A percentile compares a stretch with the other conserved stretches of the same genome.
These are phyloP conservation scores for Eucriotettix oculatus DNA, from an alignment of 2,888 invertebrate species.

Conservation along the genomic window DNA sequence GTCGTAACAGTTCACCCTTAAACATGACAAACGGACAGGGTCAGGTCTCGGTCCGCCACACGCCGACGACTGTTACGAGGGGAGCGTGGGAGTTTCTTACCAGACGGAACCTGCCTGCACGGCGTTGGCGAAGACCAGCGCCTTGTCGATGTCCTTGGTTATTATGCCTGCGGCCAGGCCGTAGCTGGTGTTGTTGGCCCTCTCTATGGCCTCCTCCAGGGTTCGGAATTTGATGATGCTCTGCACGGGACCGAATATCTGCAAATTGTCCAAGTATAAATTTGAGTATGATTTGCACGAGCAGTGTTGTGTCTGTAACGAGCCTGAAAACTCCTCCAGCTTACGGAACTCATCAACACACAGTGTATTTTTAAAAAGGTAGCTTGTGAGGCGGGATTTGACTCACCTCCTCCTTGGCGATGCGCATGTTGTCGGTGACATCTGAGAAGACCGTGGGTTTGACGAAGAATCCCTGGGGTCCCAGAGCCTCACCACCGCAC, in stretches of 20 bases:
- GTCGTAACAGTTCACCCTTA: conserved; percentile 61
- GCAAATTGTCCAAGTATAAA: conserved; percentile 2
- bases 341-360: too few species aligned
- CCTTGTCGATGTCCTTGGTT: conserved; percentile 80
- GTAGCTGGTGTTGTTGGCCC: conserved; percentile 80
- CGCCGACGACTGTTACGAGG: too few species aligned
- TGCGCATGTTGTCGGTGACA: conserved; percentile 58
- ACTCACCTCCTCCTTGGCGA: conserved; percentile 54
- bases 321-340: neutral
- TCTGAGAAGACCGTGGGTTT: conserved; percentile 63
- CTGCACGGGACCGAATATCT: conserved; percentile 95
- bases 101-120: conserved; percentile 69
- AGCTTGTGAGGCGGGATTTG: too few species aligned
- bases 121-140: conserved; percentile 49
- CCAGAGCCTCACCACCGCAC: conserved; percentile 54
- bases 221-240: conserved; percentile 77
- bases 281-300: too few species aligned
- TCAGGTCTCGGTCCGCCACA: too few species aligned
- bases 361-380: too few species aligned
- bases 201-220: conserved; percentile 69
- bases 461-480: conserved; percentile 54
- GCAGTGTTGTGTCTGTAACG: neutral
- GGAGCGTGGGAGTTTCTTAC: conserved; percentile 27
- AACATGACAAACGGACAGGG: too few species aligned
- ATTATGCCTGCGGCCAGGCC: conserved; percentile 89